Conservation (phyloP, 2,113 vertebrate species). For the Hepsetus odoe region DNA sequence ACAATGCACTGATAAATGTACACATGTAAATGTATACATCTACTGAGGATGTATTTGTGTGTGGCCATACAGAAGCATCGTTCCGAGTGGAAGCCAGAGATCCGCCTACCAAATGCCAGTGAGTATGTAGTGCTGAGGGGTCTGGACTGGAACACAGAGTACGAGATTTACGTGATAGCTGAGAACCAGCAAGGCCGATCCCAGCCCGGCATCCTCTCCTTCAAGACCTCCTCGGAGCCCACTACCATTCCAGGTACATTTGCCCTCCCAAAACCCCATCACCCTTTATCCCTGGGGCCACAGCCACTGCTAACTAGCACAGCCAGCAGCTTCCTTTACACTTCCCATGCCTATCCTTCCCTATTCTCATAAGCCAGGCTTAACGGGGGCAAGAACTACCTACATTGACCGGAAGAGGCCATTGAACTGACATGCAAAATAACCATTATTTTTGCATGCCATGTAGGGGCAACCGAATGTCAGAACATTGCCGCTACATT, state of each 20-base stretch:
- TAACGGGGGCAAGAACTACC: not conserved
- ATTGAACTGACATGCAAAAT: not conserved
- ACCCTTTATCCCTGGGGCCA: constrained; percentile 35
- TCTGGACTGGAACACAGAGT: constrained; percentile 95
- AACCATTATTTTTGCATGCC: not conserved
- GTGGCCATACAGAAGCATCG: constrained; percentile 78
- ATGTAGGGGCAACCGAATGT: no score
- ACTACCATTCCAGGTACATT: constrained; percentile 90
- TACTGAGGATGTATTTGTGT: not conserved
- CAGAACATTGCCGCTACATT: not conserved
- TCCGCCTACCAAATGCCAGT: constrained; percentile 82
- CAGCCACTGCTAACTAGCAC: constrained; percentile 45
- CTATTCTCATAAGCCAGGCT: not conserved
- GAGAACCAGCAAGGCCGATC: constrained; percentile 95
- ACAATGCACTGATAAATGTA: no score
- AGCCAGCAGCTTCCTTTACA: constrained; percentile 29
- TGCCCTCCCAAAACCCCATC: constrained; percentile 18
- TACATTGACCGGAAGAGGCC: not conserved
- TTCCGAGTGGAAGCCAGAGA: constrained; percentile 90
- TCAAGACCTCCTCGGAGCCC: constrained; percentile 86
- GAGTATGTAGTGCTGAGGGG: constrained; percentile 84
- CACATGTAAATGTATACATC: not conserved
- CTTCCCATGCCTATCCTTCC: not conserved
- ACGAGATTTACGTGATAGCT: constrained; percentile 88
- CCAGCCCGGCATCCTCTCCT: constrained; percentile 77